phyloP scores from a whole-genome alignment of 2,113 vertebrate species.

The Echinops telfairi region DNA sequence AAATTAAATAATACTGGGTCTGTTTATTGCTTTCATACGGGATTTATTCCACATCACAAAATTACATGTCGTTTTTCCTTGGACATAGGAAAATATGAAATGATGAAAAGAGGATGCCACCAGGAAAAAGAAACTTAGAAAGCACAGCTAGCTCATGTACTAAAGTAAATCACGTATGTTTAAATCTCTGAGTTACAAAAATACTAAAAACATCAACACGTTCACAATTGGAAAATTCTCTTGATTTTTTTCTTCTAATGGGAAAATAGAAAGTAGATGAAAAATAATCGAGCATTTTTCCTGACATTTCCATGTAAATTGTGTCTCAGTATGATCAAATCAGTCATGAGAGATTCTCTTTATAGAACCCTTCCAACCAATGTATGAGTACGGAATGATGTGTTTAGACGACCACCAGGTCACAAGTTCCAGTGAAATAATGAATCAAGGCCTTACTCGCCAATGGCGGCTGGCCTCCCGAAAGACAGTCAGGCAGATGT shows the following conservation, averaged over 20 bases:
- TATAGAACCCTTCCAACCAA: not conserved
- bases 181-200: not conserved
- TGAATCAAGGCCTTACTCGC: not conserved
- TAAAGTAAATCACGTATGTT: not conserved
- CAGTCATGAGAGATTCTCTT: not conserved
- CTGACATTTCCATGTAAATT: not conserved
- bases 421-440: not conserved
- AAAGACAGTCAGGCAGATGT: not conserved
- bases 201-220: not conserved
- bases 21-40: not conserved
- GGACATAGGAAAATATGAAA: constrained; percentile 1
- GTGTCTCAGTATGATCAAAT: not conserved
- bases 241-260: not conserved
- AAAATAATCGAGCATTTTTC: not conserved
- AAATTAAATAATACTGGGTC: constrained; percentile 2
- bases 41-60: not conserved
- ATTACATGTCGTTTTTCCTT: constrained; percentile 2
- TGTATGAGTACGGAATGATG: not conserved
- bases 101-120: not conserved
- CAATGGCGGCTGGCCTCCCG: not conserved
- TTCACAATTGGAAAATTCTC: not conserved
- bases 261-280: not conserved
- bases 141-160: not conserved
- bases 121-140: not conserved
- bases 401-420: not conserved